These are phyloP conservation scores for Silurus meridionalis DNA, from an alignment of 2,113 vertebrate species.

Conservation along the genomic window DNA sequence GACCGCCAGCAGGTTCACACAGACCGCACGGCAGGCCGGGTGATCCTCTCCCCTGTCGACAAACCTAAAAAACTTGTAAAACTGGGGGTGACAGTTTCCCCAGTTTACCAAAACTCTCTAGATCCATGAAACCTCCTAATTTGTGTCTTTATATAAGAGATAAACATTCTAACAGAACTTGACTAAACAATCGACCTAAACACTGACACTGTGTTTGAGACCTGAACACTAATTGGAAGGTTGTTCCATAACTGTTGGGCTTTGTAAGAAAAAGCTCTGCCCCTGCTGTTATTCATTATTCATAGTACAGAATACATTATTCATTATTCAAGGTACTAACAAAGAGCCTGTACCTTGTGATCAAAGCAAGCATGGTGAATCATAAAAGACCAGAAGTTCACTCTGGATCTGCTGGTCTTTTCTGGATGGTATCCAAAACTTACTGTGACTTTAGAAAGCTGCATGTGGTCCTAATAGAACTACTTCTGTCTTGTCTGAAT, in stretches of 20 bases:
- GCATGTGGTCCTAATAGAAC: too few relatives aligned
- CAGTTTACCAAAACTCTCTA: not conserved
- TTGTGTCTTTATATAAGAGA: not conserved
- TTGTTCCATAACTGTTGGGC: not conserved
- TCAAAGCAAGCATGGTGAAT: not conserved
- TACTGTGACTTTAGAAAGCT: not conserved
- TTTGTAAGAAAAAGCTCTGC: not conserved
- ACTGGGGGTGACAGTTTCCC: not conserved
- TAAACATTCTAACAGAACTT: not conserved
- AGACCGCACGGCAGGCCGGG: not conserved
- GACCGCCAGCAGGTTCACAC: not conserved
- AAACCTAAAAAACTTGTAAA: not conserved
- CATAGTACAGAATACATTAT: not conserved
- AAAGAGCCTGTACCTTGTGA: not conserved
- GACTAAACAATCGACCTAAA: not conserved
- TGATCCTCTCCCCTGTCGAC: not conserved
- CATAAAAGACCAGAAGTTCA: not conserved
- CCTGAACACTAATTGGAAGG: not conserved
- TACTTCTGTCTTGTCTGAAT: not conserved
- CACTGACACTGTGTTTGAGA: not conserved
- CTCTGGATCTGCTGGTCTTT: too few relatives aligned
- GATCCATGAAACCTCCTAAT: not conserved
- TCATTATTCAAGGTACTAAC: not conserved
- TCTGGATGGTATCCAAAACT: not conserved
- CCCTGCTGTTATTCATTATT: conserved; percentile 3